These are phyloP conservation scores for Ptilodon capucinus DNA, from an alignment of 2,888 invertebrate genomes.

Conservation along the genomic window DNA sequence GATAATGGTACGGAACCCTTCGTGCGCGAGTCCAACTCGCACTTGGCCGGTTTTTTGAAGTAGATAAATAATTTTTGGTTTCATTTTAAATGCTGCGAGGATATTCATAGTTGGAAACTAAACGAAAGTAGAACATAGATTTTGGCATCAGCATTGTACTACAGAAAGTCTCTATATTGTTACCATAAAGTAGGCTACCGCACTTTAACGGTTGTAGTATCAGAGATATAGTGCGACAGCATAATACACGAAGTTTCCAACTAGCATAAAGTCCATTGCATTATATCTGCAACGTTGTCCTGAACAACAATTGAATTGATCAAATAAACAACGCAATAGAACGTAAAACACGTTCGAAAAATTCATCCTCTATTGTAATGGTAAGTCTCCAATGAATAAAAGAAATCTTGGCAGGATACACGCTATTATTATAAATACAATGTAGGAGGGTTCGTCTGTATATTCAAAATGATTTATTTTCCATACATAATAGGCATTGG, in stretches of 20 bases:
- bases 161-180: background rate
- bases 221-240: background rate
- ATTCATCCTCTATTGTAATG: background rate
- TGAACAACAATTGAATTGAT: background rate
- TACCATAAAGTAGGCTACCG: background rate
- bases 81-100: too few relatives aligned
- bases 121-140: too few relatives aligned
- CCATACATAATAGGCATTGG: too few relatives aligned
- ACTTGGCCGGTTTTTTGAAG: too few relatives aligned
- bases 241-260: background rate
- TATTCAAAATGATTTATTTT: background rate
- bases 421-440: background rate
- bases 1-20: too few relatives aligned
- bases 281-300: background rate
- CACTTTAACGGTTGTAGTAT: background rate
- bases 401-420: background rate
- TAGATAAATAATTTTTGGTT: too few relatives aligned
- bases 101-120: too few relatives aligned
- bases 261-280: background rate
- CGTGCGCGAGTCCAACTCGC: too few relatives aligned
- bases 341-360: background rate
- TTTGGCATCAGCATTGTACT: background rate
- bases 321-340: background rate
- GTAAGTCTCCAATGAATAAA: slow-evolving; percentile 1
- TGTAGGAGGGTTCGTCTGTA: background rate